phyloP scores from a whole-genome alignment of 2,113 vertebrate species.

The Dromaius novaehollandiae region DNA sequence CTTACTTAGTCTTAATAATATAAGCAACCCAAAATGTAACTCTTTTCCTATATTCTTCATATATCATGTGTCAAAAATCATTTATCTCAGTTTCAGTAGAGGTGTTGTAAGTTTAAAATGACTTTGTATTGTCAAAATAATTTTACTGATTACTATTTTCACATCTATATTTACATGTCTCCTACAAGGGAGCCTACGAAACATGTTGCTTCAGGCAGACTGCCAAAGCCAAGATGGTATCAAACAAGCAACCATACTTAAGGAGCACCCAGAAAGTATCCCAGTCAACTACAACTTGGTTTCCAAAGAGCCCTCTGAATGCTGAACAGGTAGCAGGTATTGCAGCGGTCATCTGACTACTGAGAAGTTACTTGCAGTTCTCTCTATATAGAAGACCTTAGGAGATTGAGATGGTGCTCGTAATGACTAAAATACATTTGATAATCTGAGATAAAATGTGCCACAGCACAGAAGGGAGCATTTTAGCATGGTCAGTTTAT shows the following conservation, averaged over 20 bases:
- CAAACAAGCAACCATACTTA: neutral
- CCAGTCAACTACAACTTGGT: neutral
- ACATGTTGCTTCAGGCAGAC: neutral
- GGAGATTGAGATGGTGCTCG: neutral
- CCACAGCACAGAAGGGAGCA: neutral
- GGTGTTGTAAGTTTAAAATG: neutral
- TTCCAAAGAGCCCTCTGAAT: accelerated
- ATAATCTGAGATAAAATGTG: neutral
- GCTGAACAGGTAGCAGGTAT: neutral
- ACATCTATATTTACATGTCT: neutral
- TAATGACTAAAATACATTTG: neutral
- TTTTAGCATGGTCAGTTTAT: neutral
- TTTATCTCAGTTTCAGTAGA: neutral
- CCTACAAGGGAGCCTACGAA: neutral
- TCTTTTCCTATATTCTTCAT: neutral
- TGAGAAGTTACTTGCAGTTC: neutral
- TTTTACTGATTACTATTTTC: neutral
- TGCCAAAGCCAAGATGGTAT: neutral
- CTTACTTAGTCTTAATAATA: neutral
- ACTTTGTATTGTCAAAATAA: neutral
- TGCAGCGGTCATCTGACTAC: neutral
- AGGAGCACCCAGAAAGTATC: neutral
- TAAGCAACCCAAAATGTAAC: neutral
- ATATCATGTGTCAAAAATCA: neutral
- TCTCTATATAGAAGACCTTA: neutral